These are phyloP conservation scores for Pseudochirops corinnae DNA, from an alignment of 2,797 vertebrate genomes.

Conservation along the genomic window DNA sequence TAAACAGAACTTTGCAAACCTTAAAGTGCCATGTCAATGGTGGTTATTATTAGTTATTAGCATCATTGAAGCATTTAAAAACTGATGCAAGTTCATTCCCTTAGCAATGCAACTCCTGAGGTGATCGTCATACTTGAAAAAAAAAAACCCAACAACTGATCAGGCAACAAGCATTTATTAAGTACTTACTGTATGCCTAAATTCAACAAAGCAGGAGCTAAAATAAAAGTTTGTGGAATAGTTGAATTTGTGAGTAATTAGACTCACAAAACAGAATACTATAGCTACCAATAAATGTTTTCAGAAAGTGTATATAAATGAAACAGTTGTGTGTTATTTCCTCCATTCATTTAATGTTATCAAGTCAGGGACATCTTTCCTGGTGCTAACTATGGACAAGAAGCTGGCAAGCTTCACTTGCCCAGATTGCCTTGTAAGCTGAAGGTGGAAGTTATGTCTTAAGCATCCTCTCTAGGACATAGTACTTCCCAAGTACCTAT, in stretches of 20 bases:
- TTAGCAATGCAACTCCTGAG: conserved; percentile 29
- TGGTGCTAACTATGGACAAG: background rate
- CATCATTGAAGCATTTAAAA: conserved; percentile 23
- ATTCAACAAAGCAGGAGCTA: background rate
- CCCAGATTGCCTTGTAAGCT: too few species aligned
- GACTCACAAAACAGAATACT: conserved; percentile 16
- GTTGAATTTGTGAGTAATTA: background rate
- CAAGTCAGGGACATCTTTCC: background rate
- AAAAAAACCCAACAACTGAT: conserved; percentile 29
- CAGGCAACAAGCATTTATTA: conserved; percentile 5
- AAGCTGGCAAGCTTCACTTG: background rate
- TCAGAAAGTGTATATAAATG: conserved; percentile 5
- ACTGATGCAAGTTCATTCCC: background rate
- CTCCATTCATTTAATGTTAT: background rate
- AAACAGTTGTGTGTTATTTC: background rate
- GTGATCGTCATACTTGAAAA: conserved; percentile 4
- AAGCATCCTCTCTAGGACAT: too few species aligned
- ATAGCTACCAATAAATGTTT: background rate
- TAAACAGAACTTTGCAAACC: background rate
- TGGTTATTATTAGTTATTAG: background rate
- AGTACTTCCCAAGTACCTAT: background rate
- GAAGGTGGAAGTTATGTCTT: too few species aligned
- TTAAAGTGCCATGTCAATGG: background rate
- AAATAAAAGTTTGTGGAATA: background rate
- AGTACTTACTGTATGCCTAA: conserved; percentile 7